Evolutionary conservation across 2,113 vertebrate genomes (phyloP).

Genomic region (Syngnathus floridae): DNA sequence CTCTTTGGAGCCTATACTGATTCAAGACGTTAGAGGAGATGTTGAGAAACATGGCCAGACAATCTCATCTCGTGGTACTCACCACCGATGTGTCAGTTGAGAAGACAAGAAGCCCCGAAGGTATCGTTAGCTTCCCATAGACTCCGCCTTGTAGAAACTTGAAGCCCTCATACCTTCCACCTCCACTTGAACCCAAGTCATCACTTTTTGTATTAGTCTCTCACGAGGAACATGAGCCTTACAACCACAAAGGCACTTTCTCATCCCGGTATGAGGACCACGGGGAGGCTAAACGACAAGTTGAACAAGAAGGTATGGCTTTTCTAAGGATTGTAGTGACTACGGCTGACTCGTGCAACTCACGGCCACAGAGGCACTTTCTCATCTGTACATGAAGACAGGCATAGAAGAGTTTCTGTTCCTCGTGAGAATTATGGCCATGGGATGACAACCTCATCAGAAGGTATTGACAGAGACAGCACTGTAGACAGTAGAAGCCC

Average conservation of each 20-base stretch:
- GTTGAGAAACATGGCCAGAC: not conserved
- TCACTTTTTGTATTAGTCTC: slow-evolving; percentile 10
- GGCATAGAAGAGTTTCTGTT: not conserved
- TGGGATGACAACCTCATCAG: not conserved
- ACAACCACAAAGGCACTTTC: not conserved
- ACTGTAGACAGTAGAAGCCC: not conserved
- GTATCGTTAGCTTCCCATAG: not conserved
- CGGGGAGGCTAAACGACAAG: not conserved
- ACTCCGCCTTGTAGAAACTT: not conserved
- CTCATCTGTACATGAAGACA: not conserved
- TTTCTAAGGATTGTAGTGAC: not conserved
- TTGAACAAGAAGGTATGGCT: not conserved
- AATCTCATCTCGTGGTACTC: not conserved
- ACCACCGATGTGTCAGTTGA: too few species aligned
- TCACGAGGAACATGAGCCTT: slow-evolving; percentile 8
- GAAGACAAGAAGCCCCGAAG: not conserved
- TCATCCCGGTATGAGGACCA: not conserved
- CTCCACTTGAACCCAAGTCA: too few species aligned
- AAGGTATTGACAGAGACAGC: not conserved
- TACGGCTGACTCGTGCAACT: not conserved
- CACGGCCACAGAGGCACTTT: not conserved
- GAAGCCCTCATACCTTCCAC: not conserved
- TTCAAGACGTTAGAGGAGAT: slow-evolving; percentile 13
- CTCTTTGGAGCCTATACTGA: slow-evolving; percentile 22
- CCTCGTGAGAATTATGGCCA: slow-evolving; percentile 1